A percentile compares a stretch with the other conserved stretches of the same genome.
These are phyloP conservation scores for Meloidogyne exigua DNA, from an alignment of 1,140 invertebrate genomes.

Conservation along the genomic window DNA sequence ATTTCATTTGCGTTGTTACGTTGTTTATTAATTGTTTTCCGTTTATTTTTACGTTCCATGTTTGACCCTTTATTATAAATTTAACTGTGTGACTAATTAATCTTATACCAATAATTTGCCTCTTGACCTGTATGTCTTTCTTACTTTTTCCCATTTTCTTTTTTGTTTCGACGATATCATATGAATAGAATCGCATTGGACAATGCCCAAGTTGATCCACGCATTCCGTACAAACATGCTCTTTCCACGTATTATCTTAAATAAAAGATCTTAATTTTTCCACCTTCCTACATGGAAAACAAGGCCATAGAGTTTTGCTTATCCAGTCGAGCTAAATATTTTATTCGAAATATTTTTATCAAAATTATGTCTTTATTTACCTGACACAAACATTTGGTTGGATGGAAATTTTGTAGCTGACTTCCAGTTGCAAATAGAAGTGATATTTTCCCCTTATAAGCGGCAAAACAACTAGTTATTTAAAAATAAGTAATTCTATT, in stretches of 20 bases:
- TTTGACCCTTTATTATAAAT: neutral
- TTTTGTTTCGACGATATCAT: slow-evolving; percentile 11
- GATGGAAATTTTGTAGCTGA: slow-evolving; percentile 54
- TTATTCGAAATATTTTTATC: neutral
- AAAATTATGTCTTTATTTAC: neutral
- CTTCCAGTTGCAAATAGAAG: slow-evolving; percentile 39
- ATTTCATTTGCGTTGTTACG: neutral
- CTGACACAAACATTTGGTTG: slow-evolving; percentile 58
- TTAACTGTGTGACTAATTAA: neutral
- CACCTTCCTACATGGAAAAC: slow-evolving; percentile 56
- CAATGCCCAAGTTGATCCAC: slow-evolving; percentile 54
- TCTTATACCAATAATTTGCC: neutral
- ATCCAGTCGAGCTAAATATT: slow-evolving; percentile 47
- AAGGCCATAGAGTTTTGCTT: slow-evolving; percentile 57
- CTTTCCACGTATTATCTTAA: slow-evolving; percentile 62
- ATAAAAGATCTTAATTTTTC: neutral
- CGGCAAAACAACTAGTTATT: slow-evolving; percentile 50
- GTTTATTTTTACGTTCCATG: neutral
- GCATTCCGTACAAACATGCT: slow-evolving; percentile 58
- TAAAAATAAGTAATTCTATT: neutral
- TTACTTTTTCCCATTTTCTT: slow-evolving; percentile 11
- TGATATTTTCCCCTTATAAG: slow-evolving; percentile 56
- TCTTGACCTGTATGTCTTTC: neutral
- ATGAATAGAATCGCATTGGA: slow-evolving; percentile 58
- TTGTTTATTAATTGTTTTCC: neutral